Evolutionary conservation across 2,797 vertebrate species (phyloP).

Genomic region (Dendrocincla fuliginosa): DNA sequence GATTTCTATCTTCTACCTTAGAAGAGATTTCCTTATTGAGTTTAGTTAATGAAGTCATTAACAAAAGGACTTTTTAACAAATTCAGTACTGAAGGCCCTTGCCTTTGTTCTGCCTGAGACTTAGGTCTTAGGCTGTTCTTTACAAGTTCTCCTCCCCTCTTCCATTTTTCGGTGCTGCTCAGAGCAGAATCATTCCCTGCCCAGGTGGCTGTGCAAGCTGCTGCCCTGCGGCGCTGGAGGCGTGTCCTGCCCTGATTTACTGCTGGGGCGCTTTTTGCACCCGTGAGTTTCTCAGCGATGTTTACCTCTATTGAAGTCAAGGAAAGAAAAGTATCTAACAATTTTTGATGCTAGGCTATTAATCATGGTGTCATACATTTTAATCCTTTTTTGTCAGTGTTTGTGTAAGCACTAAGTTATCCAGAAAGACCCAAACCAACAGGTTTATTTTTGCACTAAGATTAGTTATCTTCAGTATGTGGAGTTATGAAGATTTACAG

Average conservation of each 20-base stretch:
- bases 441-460: background rate
- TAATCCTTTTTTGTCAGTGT: background rate
- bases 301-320: background rate
- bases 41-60: background rate
- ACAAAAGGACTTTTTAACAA: background rate
- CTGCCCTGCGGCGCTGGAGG: accelerated
- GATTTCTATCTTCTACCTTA: background rate
- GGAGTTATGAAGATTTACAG: background rate
- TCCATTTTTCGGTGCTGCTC: background rate
- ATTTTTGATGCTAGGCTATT: background rate
- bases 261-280: background rate
- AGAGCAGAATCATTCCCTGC: background rate
- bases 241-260: background rate
- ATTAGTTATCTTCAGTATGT: background rate
- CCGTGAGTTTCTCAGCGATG: background rate
- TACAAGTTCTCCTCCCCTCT: background rate
- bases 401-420: background rate
- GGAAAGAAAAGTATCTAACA: background rate
- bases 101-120: background rate
- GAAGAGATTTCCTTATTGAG: background rate
- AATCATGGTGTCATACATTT: background rate
- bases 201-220: background rate
- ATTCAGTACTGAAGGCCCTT: background rate
- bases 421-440: background rate
- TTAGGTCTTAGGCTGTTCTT: background rate